Evolutionary conservation across 2,888 invertebrate species (phyloP), one percentile per base, ranked within the genome.

Genomic region (Drosophila pegasa): DNA sequence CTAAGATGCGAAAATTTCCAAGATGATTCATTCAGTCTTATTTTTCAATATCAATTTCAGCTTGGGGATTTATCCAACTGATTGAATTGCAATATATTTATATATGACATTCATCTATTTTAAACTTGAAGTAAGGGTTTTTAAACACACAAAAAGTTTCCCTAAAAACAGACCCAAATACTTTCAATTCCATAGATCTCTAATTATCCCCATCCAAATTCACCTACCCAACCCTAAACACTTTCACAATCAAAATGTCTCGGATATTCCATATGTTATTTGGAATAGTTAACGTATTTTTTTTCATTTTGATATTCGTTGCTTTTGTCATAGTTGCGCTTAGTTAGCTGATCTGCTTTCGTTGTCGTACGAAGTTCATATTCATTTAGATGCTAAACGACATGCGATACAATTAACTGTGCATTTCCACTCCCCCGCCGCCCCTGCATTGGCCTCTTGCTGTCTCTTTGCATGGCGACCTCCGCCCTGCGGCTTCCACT

Each of bases 391-490:
- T 27, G 31, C 38, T n/a, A n/a, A 48, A 14, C 55, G 40, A 40
- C 33, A 48, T 35, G 57, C 40, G 33, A 66, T 29, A 47, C 40
- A 40, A 38, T 70, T 70, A 58, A 71, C 58, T 64, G 37, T 64
- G 64, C 55, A 64, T 57, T 65, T 47, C 18, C 48, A 6, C 10
- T 22, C 14, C 35, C 45, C 31, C 52, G 33, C 18, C 18, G 16
- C 45, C 3, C 5, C 25, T 7, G 27, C 66, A 6, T 33, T 60
- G 67, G 63, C 62, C 60, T 67, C 57, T 62, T 35, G 33, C 40
- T 48, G 18, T 16, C 25, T 31, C 14, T 31, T 33, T 25, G 8
- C 14, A 16, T 4, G n/a, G 47, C 52, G 41, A 48, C 67, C 33
- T 54, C 58, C 33, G 22, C 12, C 16, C 33, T 18, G 12, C 16